phyloP scores from a whole-genome alignment of 2,888 invertebrate species.

The Thyatira batis region DNA sequence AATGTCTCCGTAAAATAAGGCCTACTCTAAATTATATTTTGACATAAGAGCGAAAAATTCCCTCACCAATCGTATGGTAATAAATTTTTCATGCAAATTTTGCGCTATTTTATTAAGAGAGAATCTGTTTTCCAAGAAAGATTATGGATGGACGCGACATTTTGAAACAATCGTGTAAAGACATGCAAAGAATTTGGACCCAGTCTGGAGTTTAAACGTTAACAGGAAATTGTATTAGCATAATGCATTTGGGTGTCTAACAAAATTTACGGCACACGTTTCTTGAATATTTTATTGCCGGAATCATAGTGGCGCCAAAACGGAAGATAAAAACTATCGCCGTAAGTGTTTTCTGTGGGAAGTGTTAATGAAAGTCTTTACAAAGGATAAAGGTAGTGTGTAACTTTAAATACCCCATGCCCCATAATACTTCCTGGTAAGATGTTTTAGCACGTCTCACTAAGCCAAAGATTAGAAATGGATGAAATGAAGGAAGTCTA shows the following conservation, averaged over 20 bases:
- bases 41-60: slow-evolving; percentile 62
- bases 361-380: slow-evolving; percentile 41
- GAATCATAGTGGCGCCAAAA: slow-evolving; percentile 46
- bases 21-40: slow-evolving; percentile 69
- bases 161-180: slow-evolving; percentile 51
- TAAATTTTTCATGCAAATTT: slow-evolving; percentile 75
- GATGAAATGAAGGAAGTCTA: slow-evolving; percentile 35
- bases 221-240: slow-evolving; percentile 73
- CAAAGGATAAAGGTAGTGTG: slow-evolving; percentile 26
- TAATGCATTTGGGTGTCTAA: slow-evolving; percentile 70
- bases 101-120: slow-evolving; percentile 44
- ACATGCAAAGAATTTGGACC: slow-evolving; percentile 58
- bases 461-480: slow-evolving; percentile 44
- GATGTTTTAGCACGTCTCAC: slow-evolving; percentile 41
- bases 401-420: slow-evolving; percentile 17
- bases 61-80: slow-evolving; percentile 50
- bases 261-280: slow-evolving; percentile 56
- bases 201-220: slow-evolving; percentile 42
- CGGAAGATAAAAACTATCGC: slow-evolving; percentile 40
- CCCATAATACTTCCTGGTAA: slow-evolving; percentile 47
- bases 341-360: slow-evolving; percentile 26
- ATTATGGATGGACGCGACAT: slow-evolving; percentile 36
- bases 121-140: slow-evolving; percentile 54
- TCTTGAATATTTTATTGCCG: slow-evolving; percentile 53
- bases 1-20: slow-evolving; percentile 63